Base-by-base conservation (phyloP, 2,797 vertebrate genomes). In the Sebastes reedi region DNA sequence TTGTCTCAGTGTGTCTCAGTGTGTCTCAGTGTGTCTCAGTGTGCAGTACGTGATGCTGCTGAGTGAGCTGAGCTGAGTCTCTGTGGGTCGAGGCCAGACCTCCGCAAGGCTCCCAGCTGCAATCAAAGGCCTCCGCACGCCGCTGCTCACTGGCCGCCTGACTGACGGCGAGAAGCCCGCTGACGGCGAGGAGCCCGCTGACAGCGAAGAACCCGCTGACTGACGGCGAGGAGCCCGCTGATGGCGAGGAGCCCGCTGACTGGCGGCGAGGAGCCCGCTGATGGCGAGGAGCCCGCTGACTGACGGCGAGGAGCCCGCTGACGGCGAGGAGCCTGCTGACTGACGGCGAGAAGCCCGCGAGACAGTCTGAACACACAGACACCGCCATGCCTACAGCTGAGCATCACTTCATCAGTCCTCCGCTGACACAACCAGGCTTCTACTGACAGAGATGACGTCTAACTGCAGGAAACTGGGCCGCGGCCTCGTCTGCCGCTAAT, bases 61-160 rank as follows among this genome's bases (percentile, higher is more conserved):
- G 80, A 42, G 78, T 2, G 74, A 72, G 78, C 50, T 0, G 77
- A 81, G 64, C 80, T n/a, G 81, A 61, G 39, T 84, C 65, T 79
- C 70, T 52, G 65, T 20, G 36, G 67, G 68, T 60, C 22, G 72
- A 72, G 75, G 46, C 52, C 77, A 54, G 32, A 64, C 77, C 64
- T 58, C 84, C 10, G 2, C 84, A 75, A 8, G 69, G 16, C 72
- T 60, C 71, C 25, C 6, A 68, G 42, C 56, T 36, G 34, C 83
- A 79, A 89, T 88, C 88, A 87, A 84, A 90, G 81, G 54, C 58
- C 80, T 78, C 84, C 3, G 8, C 82, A 55, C 20, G 77, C 54
- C n/a, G 4, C 24, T 24, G 61, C 79, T 75, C 68, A n/a, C 62
- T 12, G 34, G 32, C 75, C 4, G 61, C 10, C 78, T 55, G 84